phyloP scores from a whole-genome alignment of 2,113 vertebrate species.

The Synodontis membranacea region DNA sequence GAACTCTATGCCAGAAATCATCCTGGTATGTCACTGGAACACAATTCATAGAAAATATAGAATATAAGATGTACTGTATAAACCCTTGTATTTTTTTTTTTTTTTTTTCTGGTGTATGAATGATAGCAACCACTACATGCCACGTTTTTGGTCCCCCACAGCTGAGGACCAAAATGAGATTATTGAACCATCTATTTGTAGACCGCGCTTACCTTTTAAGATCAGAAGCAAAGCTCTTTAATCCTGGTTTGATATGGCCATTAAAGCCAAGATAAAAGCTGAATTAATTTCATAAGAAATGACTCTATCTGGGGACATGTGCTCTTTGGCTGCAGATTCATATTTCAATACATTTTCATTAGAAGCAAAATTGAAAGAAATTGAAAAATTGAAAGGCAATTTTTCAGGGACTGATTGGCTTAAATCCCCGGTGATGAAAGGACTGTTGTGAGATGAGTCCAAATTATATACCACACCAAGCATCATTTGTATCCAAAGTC shows the following conservation, averaged over 20 bases:
- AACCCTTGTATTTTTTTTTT: no score
- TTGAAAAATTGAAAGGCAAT: constrained; percentile 42
- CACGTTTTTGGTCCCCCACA: background rate
- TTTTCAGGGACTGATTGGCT: constrained; percentile 42
- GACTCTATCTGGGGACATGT: constrained; percentile 34
- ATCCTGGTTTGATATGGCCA: constrained; percentile 34
- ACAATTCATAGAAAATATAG: constrained; percentile 13
- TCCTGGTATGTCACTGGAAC: background rate
- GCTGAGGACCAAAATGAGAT: background rate
- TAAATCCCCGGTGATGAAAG: constrained; percentile 28
- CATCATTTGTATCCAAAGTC: background rate
- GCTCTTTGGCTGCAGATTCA: constrained; percentile 40
- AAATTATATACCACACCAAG: constrained; percentile 26
- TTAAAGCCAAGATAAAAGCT: constrained; percentile 38
- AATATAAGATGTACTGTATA: background rate
- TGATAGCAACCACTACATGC: background rate
- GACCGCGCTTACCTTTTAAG: constrained; percentile 26
- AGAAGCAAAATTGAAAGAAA: constrained; percentile 26
- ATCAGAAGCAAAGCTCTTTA: constrained; percentile 42
- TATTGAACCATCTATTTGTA: constrained; percentile 30
- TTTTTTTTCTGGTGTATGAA: background rate
- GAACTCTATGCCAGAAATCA: background rate
- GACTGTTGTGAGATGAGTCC: constrained; percentile 12
- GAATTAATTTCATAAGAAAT: constrained; percentile 37
- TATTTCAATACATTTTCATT: constrained; percentile 40